Evolutionary conservation across 2,797 vertebrate species (phyloP), one percentile per base, ranked within the genome.

Genomic region (Poecilia wingei): DNA sequence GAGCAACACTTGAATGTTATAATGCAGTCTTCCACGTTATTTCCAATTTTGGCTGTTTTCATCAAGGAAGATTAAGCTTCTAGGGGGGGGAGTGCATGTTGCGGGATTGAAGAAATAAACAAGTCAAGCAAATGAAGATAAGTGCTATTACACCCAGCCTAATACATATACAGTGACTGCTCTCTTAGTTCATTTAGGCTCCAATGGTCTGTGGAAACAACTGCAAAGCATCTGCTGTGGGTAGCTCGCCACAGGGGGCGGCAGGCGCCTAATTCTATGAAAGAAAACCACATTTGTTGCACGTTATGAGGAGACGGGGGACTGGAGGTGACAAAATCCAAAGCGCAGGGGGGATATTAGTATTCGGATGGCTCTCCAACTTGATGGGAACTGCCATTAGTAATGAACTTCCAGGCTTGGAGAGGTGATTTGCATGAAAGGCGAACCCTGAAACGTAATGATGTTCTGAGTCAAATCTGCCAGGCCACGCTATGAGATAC

Each of bases 331-430:
- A 93, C 87, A 89, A 87, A 41, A 92, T 87, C 87, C 86, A 75
- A 85, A 89, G 81, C 79, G 76, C 88, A 77, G 36, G 80, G 66
- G 79, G 86, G 82, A 88, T 91, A 94, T 95, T 94, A 94, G 88
- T 86, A 93, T 94, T 92, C 87, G 64, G 85, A 89, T 87, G 74
- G 88, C 89, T 83, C 82, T 86, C 46, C 78, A 84, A 92, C 88
- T 90, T 92, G 92, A 95, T 94, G 92, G 89, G 93, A 92, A 92
- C 88, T 66, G 86, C 91, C 89, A 94, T 94, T 94, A 94, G 90
- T 93, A 93, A 94, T 94, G 92, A 94, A 95, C 91, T 94, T 93
- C 86, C 84, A 91, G 89, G 90, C 90, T 92, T 84, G 80, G 83
- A 77, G 86, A 92, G 86, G 87, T 51, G 33, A 95, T 96, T 95